Evolutionary conservation across 2,797 vertebrate genomes (phyloP).

Genomic region (Ceyx erithaca): DNA sequence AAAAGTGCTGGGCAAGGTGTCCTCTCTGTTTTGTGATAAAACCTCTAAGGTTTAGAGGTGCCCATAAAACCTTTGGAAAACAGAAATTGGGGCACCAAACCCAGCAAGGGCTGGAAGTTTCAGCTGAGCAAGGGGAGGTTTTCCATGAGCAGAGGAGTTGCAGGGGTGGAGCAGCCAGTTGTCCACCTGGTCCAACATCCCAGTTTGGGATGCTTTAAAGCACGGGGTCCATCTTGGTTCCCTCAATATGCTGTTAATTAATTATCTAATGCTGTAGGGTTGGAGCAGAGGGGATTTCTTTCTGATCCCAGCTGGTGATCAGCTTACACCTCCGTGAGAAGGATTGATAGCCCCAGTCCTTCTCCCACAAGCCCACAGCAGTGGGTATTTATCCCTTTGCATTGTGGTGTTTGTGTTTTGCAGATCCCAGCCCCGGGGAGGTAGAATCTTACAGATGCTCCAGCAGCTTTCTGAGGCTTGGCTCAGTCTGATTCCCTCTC

Average conservation of each 20-base stretch:
- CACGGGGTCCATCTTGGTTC: background rate
- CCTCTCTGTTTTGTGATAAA: background rate
- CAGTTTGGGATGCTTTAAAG: background rate
- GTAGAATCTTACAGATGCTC: background rate
- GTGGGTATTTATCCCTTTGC: background rate
- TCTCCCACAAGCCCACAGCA: background rate
- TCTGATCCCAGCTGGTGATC: background rate
- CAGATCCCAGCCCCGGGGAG: background rate
- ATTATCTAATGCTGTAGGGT: background rate
- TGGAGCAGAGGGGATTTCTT: background rate
- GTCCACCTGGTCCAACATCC: background rate
- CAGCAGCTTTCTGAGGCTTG: background rate
- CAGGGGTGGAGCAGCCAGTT: background rate
- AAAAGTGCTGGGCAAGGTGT: background rate
- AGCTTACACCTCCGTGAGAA: background rate
- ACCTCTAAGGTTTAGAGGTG: constrained; percentile 1
- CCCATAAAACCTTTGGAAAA: constrained; percentile 20
- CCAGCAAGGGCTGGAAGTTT: background rate
- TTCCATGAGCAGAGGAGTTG: background rate
- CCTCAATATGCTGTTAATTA: background rate
- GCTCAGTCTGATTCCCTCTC: background rate
- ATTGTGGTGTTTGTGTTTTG: background rate
- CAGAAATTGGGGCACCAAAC: background rate
- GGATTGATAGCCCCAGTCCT: background rate
- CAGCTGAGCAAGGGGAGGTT: background rate